Base-by-base conservation (phyloP, 2,888 invertebrate species). In the Congeria kusceri region DNA sequence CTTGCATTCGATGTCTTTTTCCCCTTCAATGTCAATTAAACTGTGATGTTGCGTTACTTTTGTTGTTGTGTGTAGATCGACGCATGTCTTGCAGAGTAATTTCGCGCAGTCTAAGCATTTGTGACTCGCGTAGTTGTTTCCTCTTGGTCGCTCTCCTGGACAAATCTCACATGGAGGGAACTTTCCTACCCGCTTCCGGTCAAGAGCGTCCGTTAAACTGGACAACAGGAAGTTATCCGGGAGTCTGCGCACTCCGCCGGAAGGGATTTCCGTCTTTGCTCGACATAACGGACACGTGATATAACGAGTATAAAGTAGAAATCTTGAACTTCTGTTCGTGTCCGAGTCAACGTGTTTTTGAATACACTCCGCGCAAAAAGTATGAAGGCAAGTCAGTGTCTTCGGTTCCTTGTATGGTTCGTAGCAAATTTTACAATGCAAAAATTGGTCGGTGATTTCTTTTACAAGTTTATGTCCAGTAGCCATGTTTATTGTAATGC, bases 61-160 rank as follows among this genome's bases (percentile, higher is more conserved):
- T 4, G 93, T 93, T 28, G 86, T 86, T 32, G 84, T 68, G 76
- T 93, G 93, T 18, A 92, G 84, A 32, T 91, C 89, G n/a, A 93
- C 92, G 74, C 93, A 93, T 3, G 75, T 73, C 65, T 87, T 87
- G 64, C 93, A 93, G 66, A 93, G 73, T 64, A 92, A 70, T 79
- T 93, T 93, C 39, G 84, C 84, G 82, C 93, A 93, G 67, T 93
- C 93, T 63, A 93, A 83, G 79, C 93, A 93, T 74, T 92, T 93
- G 25, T 91, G 87, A 61, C 88, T 88, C 1, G 93, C 93, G 23
- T 87, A 87, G 61, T 90, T 88, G 47, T 70, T 65, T 11, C 47
- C 56, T 47, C 82, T 84, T 28, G 83, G 78, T n/a, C 81, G 71
- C 23, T 88, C 82, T 15, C 87, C 80, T 0, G 86, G 88, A 78